Evolutionary conservation across 1,140 invertebrate genomes (phyloP).

Genomic region (Chrysoperla carnea): DNA sequence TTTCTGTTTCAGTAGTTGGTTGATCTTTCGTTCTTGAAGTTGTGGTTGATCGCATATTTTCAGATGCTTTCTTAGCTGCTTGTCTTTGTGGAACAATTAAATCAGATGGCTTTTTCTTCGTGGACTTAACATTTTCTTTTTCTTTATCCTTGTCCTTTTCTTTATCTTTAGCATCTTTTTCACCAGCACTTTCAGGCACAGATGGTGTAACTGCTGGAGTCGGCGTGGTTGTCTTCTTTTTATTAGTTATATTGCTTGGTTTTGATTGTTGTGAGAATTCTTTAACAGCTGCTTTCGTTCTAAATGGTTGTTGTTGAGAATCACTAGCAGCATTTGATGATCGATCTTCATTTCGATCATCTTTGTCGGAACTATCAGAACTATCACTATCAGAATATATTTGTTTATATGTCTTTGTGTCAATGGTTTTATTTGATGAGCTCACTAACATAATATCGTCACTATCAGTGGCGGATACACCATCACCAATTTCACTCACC

Average conservation of each 20-base stretch:
- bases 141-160: slow-evolving; percentile 26
- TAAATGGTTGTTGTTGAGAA: slow-evolving; percentile 42
- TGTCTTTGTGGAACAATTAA: slow-evolving; percentile 80
- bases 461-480: slow-evolving; percentile 49
- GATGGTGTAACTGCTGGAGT: not conserved
- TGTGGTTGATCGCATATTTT: slow-evolving; percentile 56
- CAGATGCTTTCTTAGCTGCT: slow-evolving; percentile 78
- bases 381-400: slow-evolving; percentile 60
- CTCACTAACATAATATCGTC: slow-evolving; percentile 49
- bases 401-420: slow-evolving; percentile 28
- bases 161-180: slow-evolving; percentile 18
- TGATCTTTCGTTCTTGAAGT: slow-evolving; percentile 15
- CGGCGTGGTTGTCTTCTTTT: slow-evolving; percentile 7
- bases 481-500: slow-evolving; percentile 44
- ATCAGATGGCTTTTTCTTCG: slow-evolving; percentile 40
- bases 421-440: slow-evolving; percentile 22
- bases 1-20: slow-evolving; percentile 13
- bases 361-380: slow-evolving; percentile 23
- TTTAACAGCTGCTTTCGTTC: slow-evolving; percentile 70
- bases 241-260: slow-evolving; percentile 7
- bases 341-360: slow-evolving; percentile 28
- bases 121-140: slow-evolving; percentile 8
- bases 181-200: slow-evolving; percentile 12
- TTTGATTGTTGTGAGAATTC: slow-evolving; percentile 40
- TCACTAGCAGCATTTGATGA: slow-evolving; percentile 38